These are phyloP conservation scores for Dendrophyllia cribrosa DNA, from an alignment of 64 coral and sea anemone genomes.

Conservation along the genomic window DNA sequence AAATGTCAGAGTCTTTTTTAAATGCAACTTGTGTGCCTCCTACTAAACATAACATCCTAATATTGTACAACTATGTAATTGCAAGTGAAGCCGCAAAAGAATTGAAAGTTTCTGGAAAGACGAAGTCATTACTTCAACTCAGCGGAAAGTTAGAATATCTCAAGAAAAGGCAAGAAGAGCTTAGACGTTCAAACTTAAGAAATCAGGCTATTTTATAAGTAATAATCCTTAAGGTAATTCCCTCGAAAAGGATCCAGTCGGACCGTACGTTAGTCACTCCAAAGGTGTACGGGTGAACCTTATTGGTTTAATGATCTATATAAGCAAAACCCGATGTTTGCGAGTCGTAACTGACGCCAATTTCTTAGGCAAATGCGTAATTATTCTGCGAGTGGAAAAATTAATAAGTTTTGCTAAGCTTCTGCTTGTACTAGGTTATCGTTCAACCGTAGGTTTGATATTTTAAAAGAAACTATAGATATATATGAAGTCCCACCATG, in stretches of 20 bases:
- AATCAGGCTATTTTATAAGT: not conserved
- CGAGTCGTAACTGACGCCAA: not conserved
- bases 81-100: not conserved
- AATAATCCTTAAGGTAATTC: not conserved
- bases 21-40: not conserved
- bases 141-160: slow-evolving; percentile 11
- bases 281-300: not conserved
- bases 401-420: not conserved
- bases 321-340: not conserved
- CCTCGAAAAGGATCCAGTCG: not conserved
- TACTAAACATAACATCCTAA: not conserved
- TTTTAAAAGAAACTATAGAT: not conserved
- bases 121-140: slow-evolving; percentile 5
- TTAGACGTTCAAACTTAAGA: not conserved
- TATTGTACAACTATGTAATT: slow-evolving; percentile 3
- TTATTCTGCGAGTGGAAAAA: not conserved
- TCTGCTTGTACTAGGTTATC: not conserved
- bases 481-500: not conserved
- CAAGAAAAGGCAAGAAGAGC: slow-evolving; percentile 5
- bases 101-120: slow-evolving; percentile 6
- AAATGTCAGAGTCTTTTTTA: not conserved
- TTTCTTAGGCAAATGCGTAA: not conserved
- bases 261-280: not conserved
- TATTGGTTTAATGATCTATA: not conserved
- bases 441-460: not conserved